These are phyloP conservation scores for Perca schrenkii DNA, from an alignment of 2,113 vertebrate genomes.

Conservation along the genomic window DNA sequence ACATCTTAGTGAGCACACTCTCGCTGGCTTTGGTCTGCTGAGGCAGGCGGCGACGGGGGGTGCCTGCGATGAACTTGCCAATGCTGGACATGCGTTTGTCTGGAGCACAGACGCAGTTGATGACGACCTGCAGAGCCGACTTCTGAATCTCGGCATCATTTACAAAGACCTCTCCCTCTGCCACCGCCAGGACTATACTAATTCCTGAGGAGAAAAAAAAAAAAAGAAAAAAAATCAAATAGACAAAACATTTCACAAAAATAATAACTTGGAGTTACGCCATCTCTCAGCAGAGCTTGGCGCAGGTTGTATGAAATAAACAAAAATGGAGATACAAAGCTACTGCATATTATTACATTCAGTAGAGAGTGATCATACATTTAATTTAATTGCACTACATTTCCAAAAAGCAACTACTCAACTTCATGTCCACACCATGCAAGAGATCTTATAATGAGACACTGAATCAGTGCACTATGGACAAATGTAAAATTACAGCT, in stretches of 20 bases:
- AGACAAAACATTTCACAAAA: slow-evolving; percentile 10
- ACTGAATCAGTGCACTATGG: not conserved
- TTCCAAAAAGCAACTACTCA: slow-evolving; percentile 1
- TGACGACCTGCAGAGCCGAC: slow-evolving; percentile 97
- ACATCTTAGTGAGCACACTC: slow-evolving; percentile 96
- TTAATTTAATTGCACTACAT: slow-evolving; percentile 3
- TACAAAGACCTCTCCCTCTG: slow-evolving; percentile 97
- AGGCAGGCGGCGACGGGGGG: slow-evolving; percentile 92
- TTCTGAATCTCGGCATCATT: slow-evolving; percentile 99
- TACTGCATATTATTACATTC: slow-evolving; percentile 27
- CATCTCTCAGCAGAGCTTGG: slow-evolving; percentile 22
- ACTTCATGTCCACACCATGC: not conserved
- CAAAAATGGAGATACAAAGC: slow-evolving; percentile 23
- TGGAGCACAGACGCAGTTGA: slow-evolving; percentile 97
- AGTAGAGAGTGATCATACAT: not conserved
- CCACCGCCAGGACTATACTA: slow-evolving; percentile 97
- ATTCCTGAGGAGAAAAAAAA: slow-evolving; percentile 85
- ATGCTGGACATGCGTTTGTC: slow-evolving; percentile 97
- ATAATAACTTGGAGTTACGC: slow-evolving; percentile 22
- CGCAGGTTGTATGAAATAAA: slow-evolving; percentile 37
- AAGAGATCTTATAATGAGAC: not conserved
- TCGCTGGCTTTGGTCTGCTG: slow-evolving; percentile 92
- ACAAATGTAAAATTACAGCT: not conserved
- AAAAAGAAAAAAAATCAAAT: slow-evolving; percentile 16
- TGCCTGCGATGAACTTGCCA: slow-evolving; percentile 96